Percentiles rank a stretch among this genome's conserved stretches.
These are phyloP conservation scores for Hyles vespertilio DNA, from an alignment of 1,140 invertebrate species.

Conservation along the genomic window DNA sequence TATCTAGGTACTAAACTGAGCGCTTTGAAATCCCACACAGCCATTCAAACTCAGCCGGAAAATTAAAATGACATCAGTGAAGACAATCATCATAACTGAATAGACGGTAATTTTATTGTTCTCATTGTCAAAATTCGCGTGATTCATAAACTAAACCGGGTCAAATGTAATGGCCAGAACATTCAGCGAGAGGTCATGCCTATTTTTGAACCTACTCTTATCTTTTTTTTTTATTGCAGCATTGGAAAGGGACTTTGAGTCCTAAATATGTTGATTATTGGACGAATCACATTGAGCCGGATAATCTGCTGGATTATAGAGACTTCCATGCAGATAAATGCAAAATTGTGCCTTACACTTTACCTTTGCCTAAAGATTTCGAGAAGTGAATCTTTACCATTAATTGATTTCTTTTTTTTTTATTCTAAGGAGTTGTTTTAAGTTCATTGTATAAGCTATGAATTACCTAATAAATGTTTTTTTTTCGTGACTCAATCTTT, in stretches of 20 bases:
- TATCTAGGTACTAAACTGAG: too few species aligned
- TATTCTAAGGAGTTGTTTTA: background rate
- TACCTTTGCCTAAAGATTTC: slow-evolving; percentile 37
- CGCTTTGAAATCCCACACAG: too few species aligned
- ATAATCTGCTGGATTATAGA: slow-evolving; percentile 33
- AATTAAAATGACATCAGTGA: too few species aligned
- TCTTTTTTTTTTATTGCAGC: slow-evolving; percentile 22
- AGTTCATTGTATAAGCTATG: background rate
- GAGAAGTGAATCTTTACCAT: slow-evolving; percentile 11
- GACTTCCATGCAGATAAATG: slow-evolving; percentile 28
- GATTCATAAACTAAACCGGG: background rate
- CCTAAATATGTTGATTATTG: slow-evolving; percentile 34
- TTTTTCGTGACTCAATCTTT: too few species aligned
- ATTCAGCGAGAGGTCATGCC: background rate
- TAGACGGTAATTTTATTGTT: too few species aligned
- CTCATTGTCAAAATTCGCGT: background rate
- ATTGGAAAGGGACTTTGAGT: slow-evolving; percentile 37
- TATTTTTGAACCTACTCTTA: background rate
- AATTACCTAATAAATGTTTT: background rate
- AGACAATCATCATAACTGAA: too few species aligned
- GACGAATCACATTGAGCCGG: slow-evolving; percentile 34
- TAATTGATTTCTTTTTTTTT: slow-evolving; percentile 5
- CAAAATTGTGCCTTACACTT: slow-evolving; percentile 39
- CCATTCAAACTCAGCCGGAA: too few species aligned
- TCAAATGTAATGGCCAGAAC: background rate